phyloP scores from a whole-genome alignment of 1,140 invertebrate species.

The Dendroctonus ponderosae region DNA sequence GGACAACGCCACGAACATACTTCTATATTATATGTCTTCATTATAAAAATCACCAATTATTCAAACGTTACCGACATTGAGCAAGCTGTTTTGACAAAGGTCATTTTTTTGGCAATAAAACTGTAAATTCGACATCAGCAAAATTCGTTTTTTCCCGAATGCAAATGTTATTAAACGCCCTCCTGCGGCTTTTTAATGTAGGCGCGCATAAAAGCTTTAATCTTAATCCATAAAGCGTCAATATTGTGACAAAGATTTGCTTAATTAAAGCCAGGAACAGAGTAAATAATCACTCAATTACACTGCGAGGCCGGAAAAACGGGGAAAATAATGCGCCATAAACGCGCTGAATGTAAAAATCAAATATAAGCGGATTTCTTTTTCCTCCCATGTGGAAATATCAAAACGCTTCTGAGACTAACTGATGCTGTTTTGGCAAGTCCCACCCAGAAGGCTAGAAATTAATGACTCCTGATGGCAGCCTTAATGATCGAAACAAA shows the following conservation, averaged over 20 bases:
- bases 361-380: constrained; percentile 6
- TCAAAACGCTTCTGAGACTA: too few relatives aligned
- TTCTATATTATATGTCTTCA: too few relatives aligned
- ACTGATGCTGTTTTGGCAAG: too few relatives aligned
- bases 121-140: neutral
- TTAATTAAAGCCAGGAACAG: constrained; percentile 25
- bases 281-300: constrained; percentile 27
- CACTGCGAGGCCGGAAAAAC: constrained; percentile 10
- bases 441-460: too few relatives aligned
- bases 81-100: too few relatives aligned
- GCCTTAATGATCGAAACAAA: too few relatives aligned
- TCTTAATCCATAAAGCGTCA: constrained; percentile 31
- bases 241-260: constrained; percentile 32
- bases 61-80: too few relatives aligned
- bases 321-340: constrained; percentile 5
- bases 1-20: too few relatives aligned
- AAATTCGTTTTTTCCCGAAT: constrained; percentile 7
- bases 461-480: too few relatives aligned
- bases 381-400: neutral
- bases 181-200: constrained; percentile 24
- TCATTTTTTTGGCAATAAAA: constrained; percentile 1
- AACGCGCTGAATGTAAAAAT: constrained; percentile 38
- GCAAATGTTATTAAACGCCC: constrained; percentile 26
- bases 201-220: constrained; percentile 25
- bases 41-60: too few relatives aligned